Conservation (phyloP, 2,113 vertebrate species). For the Brienomyrus brachyistius region DNA sequence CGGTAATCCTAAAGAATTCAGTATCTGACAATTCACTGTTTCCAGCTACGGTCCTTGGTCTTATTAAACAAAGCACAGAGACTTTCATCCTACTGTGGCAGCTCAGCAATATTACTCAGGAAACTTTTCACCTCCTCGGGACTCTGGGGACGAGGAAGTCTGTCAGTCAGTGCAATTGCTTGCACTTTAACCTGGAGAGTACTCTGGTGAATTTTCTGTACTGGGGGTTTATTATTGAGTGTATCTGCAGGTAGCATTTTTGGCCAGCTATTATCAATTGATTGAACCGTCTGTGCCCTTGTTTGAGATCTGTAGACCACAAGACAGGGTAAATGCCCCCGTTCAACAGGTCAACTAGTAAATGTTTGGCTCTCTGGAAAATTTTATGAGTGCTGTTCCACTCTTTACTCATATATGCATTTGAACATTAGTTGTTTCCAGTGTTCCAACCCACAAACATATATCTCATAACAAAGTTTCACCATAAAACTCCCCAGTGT, state of each 20-base stretch:
- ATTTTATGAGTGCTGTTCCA: neutral
- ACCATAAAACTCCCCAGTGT: neutral
- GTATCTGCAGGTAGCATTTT: neutral
- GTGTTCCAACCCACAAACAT: neutral
- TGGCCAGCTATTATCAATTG: neutral
- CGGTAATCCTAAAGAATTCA: neutral
- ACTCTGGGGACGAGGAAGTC: neutral
- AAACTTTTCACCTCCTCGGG: neutral
- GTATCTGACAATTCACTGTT: neutral
- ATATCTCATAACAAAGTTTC: neutral
- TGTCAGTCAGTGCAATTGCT: conserved; percentile 2
- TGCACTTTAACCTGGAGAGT: neutral
- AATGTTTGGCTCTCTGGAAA: neutral
- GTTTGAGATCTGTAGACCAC: neutral
- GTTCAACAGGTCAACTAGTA: neutral
- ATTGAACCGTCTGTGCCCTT: neutral
- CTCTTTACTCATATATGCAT: neutral
- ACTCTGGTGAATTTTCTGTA: neutral
- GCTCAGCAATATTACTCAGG: neutral
- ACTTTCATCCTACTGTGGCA: neutral
- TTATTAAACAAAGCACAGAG: neutral
- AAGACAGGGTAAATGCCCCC: neutral
- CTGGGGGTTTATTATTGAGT: neutral
- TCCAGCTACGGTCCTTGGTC: neutral
- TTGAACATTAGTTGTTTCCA: neutral